Conservation (phyloP, 2,797 vertebrate species). For the Darevskia mixta region DNA sequence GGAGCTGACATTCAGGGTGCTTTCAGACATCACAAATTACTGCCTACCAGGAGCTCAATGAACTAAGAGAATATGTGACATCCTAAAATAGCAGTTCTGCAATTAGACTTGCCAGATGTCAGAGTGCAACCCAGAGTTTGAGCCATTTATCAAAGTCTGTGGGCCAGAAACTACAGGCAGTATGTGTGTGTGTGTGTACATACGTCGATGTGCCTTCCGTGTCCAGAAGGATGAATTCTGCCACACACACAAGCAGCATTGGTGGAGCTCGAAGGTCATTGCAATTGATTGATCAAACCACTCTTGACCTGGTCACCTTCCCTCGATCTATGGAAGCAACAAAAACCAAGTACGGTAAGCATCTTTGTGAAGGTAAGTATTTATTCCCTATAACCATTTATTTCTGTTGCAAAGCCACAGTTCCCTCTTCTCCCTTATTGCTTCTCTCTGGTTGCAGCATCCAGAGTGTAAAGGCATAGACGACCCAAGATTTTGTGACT, state of each 20-base stretch:
- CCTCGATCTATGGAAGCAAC: neutral
- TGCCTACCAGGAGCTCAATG: slow-evolving; percentile 13
- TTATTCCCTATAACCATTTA: neutral
- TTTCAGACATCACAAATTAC: slow-evolving; percentile 36
- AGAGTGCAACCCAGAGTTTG: slow-evolving; percentile 19
- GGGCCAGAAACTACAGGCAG: slow-evolving; percentile 18
- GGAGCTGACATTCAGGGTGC: slow-evolving; percentile 18
- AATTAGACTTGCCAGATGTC: slow-evolving; percentile 39
- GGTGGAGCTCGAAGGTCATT: neutral
- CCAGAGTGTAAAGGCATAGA: no score
- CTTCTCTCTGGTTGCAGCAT: neutral
- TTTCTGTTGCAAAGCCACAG: neutral
- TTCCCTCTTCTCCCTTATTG: neutral
- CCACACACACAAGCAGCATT: neutral
- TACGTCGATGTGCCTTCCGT: no score
- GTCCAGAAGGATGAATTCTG: neutral
- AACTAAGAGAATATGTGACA: slow-evolving; percentile 32
- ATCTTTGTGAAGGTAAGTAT: neutral
- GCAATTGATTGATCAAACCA: neutral
- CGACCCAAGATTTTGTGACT: no score
- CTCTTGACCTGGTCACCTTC: neutral
- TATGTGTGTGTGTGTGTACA: neutral
- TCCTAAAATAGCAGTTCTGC: slow-evolving; percentile 34
- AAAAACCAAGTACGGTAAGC: neutral
- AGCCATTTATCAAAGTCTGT: slow-evolving; percentile 39